A percentile compares a stretch with the other conserved stretches of the same genome.
phyloP scores from a whole-genome alignment of 2,797 vertebrate species.

The Antennarius maculatus region DNA sequence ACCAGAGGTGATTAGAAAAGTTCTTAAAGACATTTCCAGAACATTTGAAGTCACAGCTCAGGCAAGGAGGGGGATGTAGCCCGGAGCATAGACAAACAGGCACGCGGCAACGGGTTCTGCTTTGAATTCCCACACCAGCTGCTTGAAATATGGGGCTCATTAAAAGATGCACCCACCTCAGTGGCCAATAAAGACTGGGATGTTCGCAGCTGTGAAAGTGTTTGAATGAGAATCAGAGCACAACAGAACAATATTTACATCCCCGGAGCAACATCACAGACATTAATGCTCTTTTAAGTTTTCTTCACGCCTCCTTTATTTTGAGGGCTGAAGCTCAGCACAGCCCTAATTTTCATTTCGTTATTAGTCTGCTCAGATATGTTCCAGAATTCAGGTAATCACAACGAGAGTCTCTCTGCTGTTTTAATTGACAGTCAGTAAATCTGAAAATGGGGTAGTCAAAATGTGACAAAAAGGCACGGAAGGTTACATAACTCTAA shows the following conservation, averaged over 20 bases:
- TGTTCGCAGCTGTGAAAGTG: not conserved
- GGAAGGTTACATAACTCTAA: constrained; percentile 19
- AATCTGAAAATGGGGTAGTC: constrained; percentile 29
- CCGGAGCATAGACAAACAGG: not conserved
- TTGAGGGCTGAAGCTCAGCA: not conserved
- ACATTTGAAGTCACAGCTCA: not conserved
- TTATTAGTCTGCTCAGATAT: constrained; percentile 47
- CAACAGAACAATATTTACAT: not conserved
- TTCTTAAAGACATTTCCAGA: constrained; percentile 17
- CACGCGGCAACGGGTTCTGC: not conserved
- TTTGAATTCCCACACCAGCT: constrained; percentile 9
- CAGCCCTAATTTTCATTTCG: constrained; percentile 35
- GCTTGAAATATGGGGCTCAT: constrained; percentile 1
- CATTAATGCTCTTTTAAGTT: constrained; percentile 10
- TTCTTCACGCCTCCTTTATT: constrained; percentile 39
- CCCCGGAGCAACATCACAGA: not conserved
- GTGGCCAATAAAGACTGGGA: not conserved
- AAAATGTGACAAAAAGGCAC: constrained; percentile 18
- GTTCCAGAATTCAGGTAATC: constrained; percentile 42
- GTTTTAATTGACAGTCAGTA: constrained; percentile 35
- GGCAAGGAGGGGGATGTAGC: not conserved
- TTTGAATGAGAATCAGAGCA: not conserved
- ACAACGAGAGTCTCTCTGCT: constrained; percentile 22
- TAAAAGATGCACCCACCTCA: constrained; percentile 7
- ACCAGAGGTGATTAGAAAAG: constrained; percentile 17